Base-by-base conservation (phyloP, 1,140 invertebrate genomes). In the Brachionus asplanchnoidis region DNA sequence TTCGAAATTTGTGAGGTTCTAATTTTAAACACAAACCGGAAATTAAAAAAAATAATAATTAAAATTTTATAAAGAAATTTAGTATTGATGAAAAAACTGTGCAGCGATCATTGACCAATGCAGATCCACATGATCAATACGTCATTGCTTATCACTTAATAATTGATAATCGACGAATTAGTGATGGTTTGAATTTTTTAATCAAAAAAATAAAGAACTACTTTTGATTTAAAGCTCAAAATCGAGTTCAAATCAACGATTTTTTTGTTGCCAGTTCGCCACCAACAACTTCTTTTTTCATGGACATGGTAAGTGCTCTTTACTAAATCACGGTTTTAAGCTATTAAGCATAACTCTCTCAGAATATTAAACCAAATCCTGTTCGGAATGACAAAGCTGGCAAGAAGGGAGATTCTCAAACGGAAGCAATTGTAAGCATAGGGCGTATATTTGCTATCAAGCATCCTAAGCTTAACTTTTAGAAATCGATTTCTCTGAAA, bases 101-200 rank as follows among this genome's bases (percentile, higher is more conserved):
- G 0, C 95, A 97, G 87, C 93, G 92, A 87, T 96, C 97, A 0
- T 90, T 99, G 84, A 89, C 98, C 3, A 95, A 94, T 89, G 96
- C 96, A 2, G 97, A 99, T 91, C 96, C 96, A 0, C 96, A 99
- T 87, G 46, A 82, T 85, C 97, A 99, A 89, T 90, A 99, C 65
- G 95, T 94, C 0, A 99, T 99, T 87, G 97, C 97, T 14, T 99
- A 99, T 90, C 96, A 99, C 90, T 91, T 99, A 42, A 97, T 99
- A 85, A 95, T 99, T 78, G 98, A 99, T 89, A 99, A 99, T 90
- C 97, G 98, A 89, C 91, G 97, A 77, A 97, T 99, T 86, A 46
- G 32, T n/a, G 79, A 78, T 42, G 96, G 95, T 3, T 95, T 73
- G 53, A 20, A 50, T 75, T 46, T 14, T 36, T 44, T 66, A 7